These are phyloP conservation scores for Aptenodytes forsteri DNA, from an alignment of 2,113 vertebrate species.

Conservation along the genomic window DNA sequence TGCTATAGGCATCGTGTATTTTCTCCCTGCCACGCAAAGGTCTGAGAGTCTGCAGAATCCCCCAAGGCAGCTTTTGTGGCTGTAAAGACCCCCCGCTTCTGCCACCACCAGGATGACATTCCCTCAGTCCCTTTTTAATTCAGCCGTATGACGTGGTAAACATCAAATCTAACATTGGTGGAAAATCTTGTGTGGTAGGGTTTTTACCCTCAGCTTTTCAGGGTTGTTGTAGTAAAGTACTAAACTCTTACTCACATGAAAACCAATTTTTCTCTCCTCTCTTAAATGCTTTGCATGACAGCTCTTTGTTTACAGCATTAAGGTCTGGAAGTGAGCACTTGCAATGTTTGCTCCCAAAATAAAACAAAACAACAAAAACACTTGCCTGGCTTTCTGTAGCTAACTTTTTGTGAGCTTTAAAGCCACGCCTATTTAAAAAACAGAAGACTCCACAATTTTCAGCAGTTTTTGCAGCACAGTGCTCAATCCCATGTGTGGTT, in stretches of 20 bases:
- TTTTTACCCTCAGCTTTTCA: not conserved
- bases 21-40: accelerated
- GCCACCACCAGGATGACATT: not conserved
- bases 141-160: accelerated
- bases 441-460: not conserved
- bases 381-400: not conserved
- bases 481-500: accelerated
- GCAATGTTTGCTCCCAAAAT: not conserved
- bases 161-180: not conserved
- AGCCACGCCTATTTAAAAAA: not conserved
- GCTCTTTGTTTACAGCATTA: not conserved
- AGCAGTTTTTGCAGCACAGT: not conserved
- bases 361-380: not conserved
- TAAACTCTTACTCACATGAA: not conserved
- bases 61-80: not conserved
- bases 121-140: not conserved
- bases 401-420: not conserved
- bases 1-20: not conserved
- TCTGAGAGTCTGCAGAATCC: not conserved
- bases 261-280: not conserved
- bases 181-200: not conserved
- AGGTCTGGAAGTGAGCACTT: not conserved
- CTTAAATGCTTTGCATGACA: not conserved
- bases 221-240: not conserved
- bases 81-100: not conserved